These are phyloP conservation scores for Eurytoma adleriae DNA, from an alignment of 2,888 invertebrate species.

Conservation along the genomic window DNA sequence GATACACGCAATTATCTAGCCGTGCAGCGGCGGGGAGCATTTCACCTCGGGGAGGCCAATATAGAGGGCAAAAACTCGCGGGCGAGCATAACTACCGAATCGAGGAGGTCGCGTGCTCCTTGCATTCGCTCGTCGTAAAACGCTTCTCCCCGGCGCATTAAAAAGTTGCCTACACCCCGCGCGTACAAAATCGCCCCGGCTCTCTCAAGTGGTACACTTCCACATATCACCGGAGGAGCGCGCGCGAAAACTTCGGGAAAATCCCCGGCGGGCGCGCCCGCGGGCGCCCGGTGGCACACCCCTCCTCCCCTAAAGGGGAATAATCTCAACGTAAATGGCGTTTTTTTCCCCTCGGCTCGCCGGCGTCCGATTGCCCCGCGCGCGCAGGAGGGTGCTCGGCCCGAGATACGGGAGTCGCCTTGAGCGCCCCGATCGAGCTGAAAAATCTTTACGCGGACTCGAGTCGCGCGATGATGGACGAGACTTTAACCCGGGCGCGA, in stretches of 20 bases:
- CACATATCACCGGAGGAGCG: conserved; percentile 9
- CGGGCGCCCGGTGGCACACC: not conserved
- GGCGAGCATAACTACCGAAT: conserved; percentile 1
- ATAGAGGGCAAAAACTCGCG: conserved; percentile 4
- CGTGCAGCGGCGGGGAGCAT: not conserved
- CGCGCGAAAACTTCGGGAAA: conserved; percentile 28
- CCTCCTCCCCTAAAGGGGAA: conserved; percentile 11
- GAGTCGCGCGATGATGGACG: not conserved
- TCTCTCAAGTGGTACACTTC: conserved; percentile 30
- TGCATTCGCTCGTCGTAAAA: not conserved
- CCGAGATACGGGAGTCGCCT: not conserved
- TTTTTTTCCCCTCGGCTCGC: conserved; percentile 24
- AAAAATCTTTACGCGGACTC: not conserved
- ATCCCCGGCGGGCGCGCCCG: not conserved
- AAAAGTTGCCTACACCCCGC: conserved; percentile 11
- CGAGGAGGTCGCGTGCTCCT: not conserved
- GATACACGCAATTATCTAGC: not conserved
- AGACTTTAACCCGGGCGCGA: not conserved
- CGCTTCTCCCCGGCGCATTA: conserved; percentile 16
- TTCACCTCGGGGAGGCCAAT: not conserved
- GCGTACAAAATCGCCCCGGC: conserved; percentile 14
- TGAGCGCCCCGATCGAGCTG: not conserved
- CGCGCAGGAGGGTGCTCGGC: not conserved
- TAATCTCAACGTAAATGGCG: conserved; percentile 39
- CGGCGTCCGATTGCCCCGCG: not conserved